phyloP scores from a whole-genome alignment of 2,113 vertebrate species.

The Solenodon paradoxus region DNA sequence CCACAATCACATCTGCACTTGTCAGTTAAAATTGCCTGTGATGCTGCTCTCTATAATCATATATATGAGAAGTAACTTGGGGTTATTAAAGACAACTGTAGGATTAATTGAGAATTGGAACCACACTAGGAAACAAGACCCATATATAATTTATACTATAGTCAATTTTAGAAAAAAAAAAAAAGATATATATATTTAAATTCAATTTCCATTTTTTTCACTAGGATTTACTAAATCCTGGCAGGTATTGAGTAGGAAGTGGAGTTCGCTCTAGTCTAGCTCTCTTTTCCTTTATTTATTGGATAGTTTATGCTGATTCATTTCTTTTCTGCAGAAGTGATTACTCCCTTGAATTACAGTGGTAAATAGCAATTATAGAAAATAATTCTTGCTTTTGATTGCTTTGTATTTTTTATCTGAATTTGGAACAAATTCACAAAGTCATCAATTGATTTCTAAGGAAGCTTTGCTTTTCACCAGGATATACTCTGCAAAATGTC shows the following conservation, averaged over 20 bases:
- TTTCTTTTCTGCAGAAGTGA: neutral
- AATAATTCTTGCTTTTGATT: neutral
- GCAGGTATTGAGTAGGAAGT: neutral
- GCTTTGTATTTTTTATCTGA: conserved; percentile 7
- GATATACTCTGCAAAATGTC: neutral
- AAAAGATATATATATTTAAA: neutral
- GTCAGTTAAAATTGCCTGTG: neutral
- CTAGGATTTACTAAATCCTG: neutral
- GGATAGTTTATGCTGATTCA: neutral
- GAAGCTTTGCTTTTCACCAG: neutral
- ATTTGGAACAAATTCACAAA: conserved; percentile 1
- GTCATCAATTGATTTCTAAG: neutral
- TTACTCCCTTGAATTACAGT: neutral
- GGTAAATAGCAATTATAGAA: neutral
- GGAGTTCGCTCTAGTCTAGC: neutral
- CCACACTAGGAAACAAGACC: neutral
- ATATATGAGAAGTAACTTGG: neutral
- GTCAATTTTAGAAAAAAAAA: neutral
- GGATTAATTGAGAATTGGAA: neutral
- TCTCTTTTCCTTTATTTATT: neutral
- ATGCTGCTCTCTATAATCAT: neutral
- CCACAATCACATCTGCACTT: neutral
- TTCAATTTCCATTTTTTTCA: conserved; percentile 31
- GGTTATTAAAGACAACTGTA: neutral
- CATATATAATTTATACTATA: neutral